A percentile compares a stretch with the other conserved stretches of the same genome.
Evolutionary conservation across 2,888 invertebrate species (phyloP).

Genomic region (Archips crataeganus): DNA sequence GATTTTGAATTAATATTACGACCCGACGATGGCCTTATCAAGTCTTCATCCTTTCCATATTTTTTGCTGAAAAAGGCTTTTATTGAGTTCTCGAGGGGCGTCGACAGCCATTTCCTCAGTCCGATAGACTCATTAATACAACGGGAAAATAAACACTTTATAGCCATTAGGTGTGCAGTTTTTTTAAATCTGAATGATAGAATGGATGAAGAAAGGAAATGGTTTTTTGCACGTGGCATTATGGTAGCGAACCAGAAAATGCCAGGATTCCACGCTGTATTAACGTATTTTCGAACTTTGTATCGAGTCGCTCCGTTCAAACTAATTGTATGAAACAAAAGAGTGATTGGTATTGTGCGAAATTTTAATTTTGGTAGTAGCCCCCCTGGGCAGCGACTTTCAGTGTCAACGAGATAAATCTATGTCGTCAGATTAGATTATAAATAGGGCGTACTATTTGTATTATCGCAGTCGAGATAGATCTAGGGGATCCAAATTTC

Average conservation of each 20-base stretch:
- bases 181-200: background rate
- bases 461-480: too few relatives aligned
- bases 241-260: background rate
- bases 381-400: background rate
- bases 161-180: background rate
- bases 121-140: constrained; percentile 13
- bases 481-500: too few relatives aligned
- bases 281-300: background rate
- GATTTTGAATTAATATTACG: background rate
- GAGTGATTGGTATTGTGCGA: too few relatives aligned
- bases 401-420: background rate
- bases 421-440: too few relatives aligned
- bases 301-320: too few relatives aligned
- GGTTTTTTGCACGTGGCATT: background rate
- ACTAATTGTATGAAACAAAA: too few relatives aligned
- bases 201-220: background rate
- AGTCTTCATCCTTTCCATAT: constrained; percentile 9
- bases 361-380: too few relatives aligned
- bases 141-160: constrained; percentile 4
- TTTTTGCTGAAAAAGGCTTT: constrained; percentile 15
- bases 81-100: constrained; percentile 7
- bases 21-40: background rate
- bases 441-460: too few relatives aligned
- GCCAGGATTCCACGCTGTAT: background rate
- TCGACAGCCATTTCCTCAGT: constrained; percentile 5